These are phyloP conservation scores for Slavum lentiscoides DNA, from an alignment of 2,888 invertebrate species.

Conservation along the genomic window DNA sequence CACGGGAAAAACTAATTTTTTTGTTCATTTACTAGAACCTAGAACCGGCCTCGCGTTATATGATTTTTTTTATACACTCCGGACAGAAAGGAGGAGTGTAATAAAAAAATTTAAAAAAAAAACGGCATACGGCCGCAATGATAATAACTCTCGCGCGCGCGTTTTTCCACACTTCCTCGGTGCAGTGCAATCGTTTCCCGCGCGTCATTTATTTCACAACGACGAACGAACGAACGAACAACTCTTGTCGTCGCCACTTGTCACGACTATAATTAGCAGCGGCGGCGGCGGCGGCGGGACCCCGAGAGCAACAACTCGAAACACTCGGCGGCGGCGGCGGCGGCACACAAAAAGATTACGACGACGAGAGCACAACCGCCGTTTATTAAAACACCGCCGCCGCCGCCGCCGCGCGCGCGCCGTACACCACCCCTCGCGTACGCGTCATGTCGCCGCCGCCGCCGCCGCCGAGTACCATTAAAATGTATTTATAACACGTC, in stretches of 20 bases:
- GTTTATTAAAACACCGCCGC: constrained; percentile 16
- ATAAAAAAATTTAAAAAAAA: background rate
- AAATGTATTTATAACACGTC: constrained; percentile 34
- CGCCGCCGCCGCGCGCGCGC: background rate
- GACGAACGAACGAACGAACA: background rate
- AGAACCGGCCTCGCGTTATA: too few relatives aligned
- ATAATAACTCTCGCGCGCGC: too few relatives aligned
- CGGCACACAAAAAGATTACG: constrained; percentile 30
- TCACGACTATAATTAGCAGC: constrained; percentile 47
- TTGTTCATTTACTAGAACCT: too few relatives aligned
- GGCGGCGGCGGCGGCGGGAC: constrained; percentile 14
- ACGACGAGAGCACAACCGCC: constrained; percentile 10
- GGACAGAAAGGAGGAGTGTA: background rate
- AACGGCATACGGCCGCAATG: background rate
- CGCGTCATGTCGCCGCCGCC: background rate
- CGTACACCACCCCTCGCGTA: background rate
- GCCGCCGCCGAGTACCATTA: constrained; percentile 28
- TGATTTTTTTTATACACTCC: too few relatives aligned
- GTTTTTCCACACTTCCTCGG: too few relatives aligned
- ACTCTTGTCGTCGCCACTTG: constrained; percentile 23
- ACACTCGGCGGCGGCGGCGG: constrained; percentile 22
- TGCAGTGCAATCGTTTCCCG: background rate
- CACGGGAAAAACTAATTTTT: constrained; percentile 26
- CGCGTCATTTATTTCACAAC: too few relatives aligned
- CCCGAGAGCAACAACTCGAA: constrained; percentile 42